Evolutionary conservation across 2,797 vertebrate genomes (phyloP), one percentile per base, ranked within the genome.

Genomic region (Liparis tanakae): DNA sequence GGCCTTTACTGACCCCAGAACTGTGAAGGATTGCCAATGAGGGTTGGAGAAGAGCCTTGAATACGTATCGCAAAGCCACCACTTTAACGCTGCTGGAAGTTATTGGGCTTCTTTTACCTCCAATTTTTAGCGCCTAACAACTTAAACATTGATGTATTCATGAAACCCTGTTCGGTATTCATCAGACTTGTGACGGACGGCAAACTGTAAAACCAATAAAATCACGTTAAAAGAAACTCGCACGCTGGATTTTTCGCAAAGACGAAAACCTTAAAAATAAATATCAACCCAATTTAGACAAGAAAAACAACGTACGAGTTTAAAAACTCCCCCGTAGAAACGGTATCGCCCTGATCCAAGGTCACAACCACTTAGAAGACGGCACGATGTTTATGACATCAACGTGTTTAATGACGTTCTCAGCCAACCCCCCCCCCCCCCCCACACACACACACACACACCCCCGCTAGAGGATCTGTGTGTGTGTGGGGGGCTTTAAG

Each of bases 351-450:
- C 25, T 43, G 63, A 87, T 85, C 70, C 88, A 90, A 91, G 89
- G 89, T 90, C 87, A 85, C 58, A 87, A 77, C 76, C 86, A 85
- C 88, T 87, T 87, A 85, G 81, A 46, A 51, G 83, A 79, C 7
- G 18, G 70, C 88, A 78, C 88, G 89, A 88, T 78, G 82, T 88
- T 85, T 82, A 89, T 85, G 83, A 86, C 77, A 73, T 74, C 76
- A 76, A 77, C 48, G 1, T 46, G 61, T 87, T 88, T 86, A 85
- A 89, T 80, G 22, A 60, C n/a, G 1, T 46, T 74, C 51, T 55
- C n/a, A 55, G 74, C 72, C 78, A 83, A 69, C 62, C 46, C 10
- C 67, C 51, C n/a, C 63, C 4, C 59, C 10, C 34, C 4, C 41
- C 69, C 82, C 66, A 66, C 72, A n/a, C n/a, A n/a, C n/a, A n/a